Percentiles rank a stretch among this genome's conserved stretches.
phyloP scores from a whole-genome alignment of 2,888 invertebrate species.

The Anoplius nigerrimus region DNA sequence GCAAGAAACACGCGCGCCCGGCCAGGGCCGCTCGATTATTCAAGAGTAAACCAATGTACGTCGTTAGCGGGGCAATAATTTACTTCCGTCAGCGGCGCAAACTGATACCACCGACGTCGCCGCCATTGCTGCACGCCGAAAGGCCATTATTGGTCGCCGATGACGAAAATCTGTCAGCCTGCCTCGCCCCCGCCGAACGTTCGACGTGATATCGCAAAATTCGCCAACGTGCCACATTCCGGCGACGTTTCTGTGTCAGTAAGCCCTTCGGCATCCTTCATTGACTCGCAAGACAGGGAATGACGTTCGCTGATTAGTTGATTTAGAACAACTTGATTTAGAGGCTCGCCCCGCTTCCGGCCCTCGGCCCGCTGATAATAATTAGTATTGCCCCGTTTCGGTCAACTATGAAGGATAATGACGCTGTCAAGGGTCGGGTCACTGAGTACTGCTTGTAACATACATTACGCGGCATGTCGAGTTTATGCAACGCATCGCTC shows the following conservation, averaged over 20 bases:
- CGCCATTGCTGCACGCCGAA: no score
- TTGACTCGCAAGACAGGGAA: conserved; percentile 29
- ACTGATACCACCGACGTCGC: no score
- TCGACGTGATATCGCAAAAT: neutral
- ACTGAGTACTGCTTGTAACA: conserved; percentile 27
- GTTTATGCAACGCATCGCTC: neutral
- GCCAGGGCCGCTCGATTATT: neutral
- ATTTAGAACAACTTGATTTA: no score
- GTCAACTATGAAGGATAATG: conserved; percentile 47
- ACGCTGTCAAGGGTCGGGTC: conserved; percentile 32
- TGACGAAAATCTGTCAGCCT: no score
- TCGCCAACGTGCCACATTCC: neutral
- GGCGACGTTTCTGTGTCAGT: neutral
- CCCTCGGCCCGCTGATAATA: conserved; percentile 43
- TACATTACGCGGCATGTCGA: neutral
- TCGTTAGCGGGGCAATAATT: neutral
- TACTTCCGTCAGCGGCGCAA: neutral
- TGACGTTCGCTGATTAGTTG: conserved; percentile 38
- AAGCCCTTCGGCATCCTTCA: neutral
- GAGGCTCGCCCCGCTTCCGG: no score
- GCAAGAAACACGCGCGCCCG: neutral
- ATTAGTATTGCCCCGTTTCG: conserved; percentile 49
- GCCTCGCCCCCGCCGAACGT: neutral
- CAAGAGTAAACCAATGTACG: no score
- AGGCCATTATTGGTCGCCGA: no score